Evolutionary conservation across 2,888 invertebrate genomes (phyloP), one percentile per base, ranked within the genome.

Genomic region (Galerucella calmariensis): DNA sequence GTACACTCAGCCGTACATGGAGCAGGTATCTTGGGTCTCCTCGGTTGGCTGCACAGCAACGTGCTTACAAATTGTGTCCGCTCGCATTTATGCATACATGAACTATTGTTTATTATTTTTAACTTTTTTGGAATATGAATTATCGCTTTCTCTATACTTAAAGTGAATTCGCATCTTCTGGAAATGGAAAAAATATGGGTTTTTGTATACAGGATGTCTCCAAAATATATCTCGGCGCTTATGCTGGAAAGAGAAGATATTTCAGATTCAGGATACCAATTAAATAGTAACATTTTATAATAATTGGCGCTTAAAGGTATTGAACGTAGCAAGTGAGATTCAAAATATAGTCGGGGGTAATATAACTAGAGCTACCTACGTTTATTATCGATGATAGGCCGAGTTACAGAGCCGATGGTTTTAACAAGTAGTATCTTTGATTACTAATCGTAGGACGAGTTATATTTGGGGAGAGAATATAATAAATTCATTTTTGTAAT

Each of bases 41-140:
- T 85, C 85, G 86, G 83, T 85, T 82, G 84, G 83, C 81, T 84
- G 82, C 73, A 76, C 83, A 77, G 81, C 84, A 80, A 81, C 81
- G 81, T 84, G 84, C 81, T 82, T 85, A 85, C 85, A 85, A 85
- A 85, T 85, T 85, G 85, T 85, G 84, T 84, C 82, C 83, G 83
- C 79, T 83, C 83, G 83, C 81, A 84, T 85, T 85, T 69, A 85
- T 85, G 84, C 84, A 85, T 85, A 85, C 85, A 85, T 85, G 84
- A 84, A 85, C 84, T 85, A 85, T 85, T 85, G 84, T 85, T 85
- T 85, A 84, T 83, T 81, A 84, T 84, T 85, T 85, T 65, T 65
- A 16, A 14, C n/a, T 20, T 84, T 85, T 85, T 65, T 65, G 84
- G 83, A 84, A 85, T 85, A 85, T 85, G 85, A 86, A 83, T 84